Evolutionary conservation across 1,140 invertebrate genomes (phyloP), one percentile per base, ranked within the genome.

Genomic region (Himalopsyche phryganea): DNA sequence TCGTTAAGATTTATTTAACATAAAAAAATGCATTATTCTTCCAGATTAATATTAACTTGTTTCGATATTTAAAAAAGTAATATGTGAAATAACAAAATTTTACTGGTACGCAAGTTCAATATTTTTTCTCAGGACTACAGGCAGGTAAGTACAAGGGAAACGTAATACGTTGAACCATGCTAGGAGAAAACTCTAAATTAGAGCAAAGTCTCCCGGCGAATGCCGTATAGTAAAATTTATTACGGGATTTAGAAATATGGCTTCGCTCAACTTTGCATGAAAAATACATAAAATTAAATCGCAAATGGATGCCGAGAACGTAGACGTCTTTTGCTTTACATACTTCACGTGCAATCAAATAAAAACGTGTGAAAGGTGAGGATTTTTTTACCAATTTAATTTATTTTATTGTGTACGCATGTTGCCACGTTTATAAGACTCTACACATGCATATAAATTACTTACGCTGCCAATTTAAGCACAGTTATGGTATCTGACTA

Each of bases 271-370:
- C 57, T 63, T 63, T 63, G 61, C 61, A 63, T 63, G 61, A 63
- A 59, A 63, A 63, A 58, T 63, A 63, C 61, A 63, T 63, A 63
- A 63, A 63, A 63, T 63, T 59, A 58, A 63, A 58, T 58, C 61
- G 55, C 44, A 20, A 51, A 58, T 51, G 55, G 50, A 10, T 42
- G 48, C 33, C 28, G 45, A 45, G 48, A 41, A 44, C 40, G 33
- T 42, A 57, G 41, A 44, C 54, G 54, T 42, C 23, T 45, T 17
- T 35, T 17, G 40, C 18, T 19, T 36, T 41, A 14, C 41, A 45
- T 35, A 35, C 51, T 46, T 53, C 42, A 53, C 51, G 32, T 17
- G 44, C 42, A 44, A 20, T n/a, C 42, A 53, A 20, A 45, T 23
- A 35, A 35, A 19, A 47, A 56, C 54, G 54, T 56, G 54, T 56